Evolutionary conservation across 1,140 invertebrate species (phyloP), one percentile per base, ranked within the genome.

Genomic region (Scaptomyza montana): DNA sequence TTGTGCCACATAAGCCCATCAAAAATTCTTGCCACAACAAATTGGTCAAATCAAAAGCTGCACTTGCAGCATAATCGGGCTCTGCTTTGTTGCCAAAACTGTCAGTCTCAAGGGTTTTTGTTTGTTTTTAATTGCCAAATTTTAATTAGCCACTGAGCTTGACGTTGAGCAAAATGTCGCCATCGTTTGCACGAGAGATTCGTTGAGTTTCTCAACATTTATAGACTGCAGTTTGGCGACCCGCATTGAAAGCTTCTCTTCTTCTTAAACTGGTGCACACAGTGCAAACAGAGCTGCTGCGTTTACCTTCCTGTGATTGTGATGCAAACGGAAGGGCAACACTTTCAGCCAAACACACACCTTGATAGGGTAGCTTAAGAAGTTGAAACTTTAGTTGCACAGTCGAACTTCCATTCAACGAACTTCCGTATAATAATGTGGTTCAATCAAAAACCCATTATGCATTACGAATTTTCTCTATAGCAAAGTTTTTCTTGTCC

Each of bases 111-210:
- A 86, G 81, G 82, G 30, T 6, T 33, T 78, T 86, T 85, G 81
- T 78, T 78, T 72, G 71, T 73, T 68, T 73, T 68, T 82, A 86
- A 86, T 86, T 86, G 78, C 55, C 73, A 81, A 86, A 36, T 87
- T 86, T 86, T 86, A 86, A 86, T 86, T 86, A 87, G 78, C 74
- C 59, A 62, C 59, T 57, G 64, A 68, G 43, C 51, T 33, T 33
- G 50, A 12, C 43, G 56, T 56, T 53, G 36, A 51, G 16, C 59
- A 62, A 63, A 25, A 25, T 25, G 21, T 25, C 21, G 21, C 21
- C 21, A 4, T 25, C 21, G 21, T 25, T 25, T 25, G 21, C 21
- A 25, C 21, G 21, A 25, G 21, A 25, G 21, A 3, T 25, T 25
- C 33, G n/a, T n/a, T 13, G 41, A 30, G 25, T 9, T 19, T 33